Percentiles rank a stretch among this genome's conserved stretches.
Conservation (phyloP, 1,140 invertebrate genomes). For the Zaprionus capensis region DNA sequence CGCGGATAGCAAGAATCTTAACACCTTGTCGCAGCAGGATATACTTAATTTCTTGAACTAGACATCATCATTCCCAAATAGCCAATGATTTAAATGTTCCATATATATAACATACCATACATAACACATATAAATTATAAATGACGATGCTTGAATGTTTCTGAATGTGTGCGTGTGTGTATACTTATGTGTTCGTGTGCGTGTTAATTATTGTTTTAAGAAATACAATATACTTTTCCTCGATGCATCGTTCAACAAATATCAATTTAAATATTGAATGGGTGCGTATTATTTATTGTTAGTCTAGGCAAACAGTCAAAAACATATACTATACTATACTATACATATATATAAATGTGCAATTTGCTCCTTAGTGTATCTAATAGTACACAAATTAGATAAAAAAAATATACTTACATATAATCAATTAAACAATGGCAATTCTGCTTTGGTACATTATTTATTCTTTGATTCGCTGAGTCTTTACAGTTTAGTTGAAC, state of each 20-base stretch:
- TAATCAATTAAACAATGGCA: slow-evolving; percentile 27
- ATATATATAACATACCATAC: slow-evolving; percentile 30
- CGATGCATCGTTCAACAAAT: slow-evolving; percentile 54
- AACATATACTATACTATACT: slow-evolving; percentile 35
- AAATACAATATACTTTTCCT: slow-evolving; percentile 51
- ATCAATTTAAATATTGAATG: slow-evolving; percentile 49
- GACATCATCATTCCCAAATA: slow-evolving; percentile 42
- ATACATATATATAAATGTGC: slow-evolving; percentile 51
- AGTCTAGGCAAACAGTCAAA: slow-evolving; percentile 71
- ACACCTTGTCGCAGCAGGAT: slow-evolving; percentile 78
- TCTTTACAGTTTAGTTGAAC: not conserved
- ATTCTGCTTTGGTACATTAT: not conserved
- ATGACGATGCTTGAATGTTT: slow-evolving; percentile 38
- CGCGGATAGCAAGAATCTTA: slow-evolving; percentile 74
- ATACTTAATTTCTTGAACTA: slow-evolving; percentile 82
- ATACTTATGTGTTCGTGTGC: slow-evolving; percentile 16
- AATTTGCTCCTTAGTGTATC: slow-evolving; percentile 62
- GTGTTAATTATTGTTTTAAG: slow-evolving; percentile 34
- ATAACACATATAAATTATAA: slow-evolving; percentile 38
- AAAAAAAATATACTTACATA: slow-evolving; percentile 37
- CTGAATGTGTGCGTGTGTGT: slow-evolving; percentile 44
- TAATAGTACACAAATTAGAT: slow-evolving; percentile 42
- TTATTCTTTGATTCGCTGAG: not conserved
- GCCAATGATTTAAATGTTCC: slow-evolving; percentile 52
- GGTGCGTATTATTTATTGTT: slow-evolving; percentile 63